phyloP scores from a whole-genome alignment of 2,888 invertebrate genomes.

The Cataglyphis livida region DNA sequence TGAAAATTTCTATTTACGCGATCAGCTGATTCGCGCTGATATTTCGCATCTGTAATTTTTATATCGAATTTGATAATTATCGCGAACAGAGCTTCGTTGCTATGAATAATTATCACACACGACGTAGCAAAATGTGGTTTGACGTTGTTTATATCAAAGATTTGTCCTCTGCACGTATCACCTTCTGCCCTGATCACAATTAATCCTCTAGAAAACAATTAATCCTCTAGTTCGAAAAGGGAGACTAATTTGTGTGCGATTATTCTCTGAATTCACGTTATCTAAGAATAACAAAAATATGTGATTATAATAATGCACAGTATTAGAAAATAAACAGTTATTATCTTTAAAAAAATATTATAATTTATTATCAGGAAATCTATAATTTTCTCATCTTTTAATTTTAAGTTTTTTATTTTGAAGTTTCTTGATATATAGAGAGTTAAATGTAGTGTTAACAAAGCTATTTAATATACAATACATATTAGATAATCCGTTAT shows the following conservation, averaged over 20 bases:
- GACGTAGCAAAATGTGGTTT: slow-evolving; percentile 14
- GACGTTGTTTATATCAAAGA: slow-evolving; percentile 13
- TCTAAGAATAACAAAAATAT: neutral
- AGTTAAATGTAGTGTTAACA: neutral
- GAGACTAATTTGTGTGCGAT: slow-evolving; percentile 27
- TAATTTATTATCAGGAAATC: neutral
- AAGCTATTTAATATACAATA: neutral
- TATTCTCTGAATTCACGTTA: slow-evolving; percentile 12
- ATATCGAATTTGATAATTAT: slow-evolving; percentile 57
- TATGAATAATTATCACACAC: slow-evolving; percentile 27
- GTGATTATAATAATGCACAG: neutral
- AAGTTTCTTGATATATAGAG: neutral
- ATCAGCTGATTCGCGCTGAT: neutral
- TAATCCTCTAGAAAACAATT: slow-evolving; percentile 25
- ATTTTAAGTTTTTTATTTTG: neutral
- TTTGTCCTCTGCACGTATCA: neutral
- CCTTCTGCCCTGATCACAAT: slow-evolving; percentile 6
- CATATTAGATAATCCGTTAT: neutral
- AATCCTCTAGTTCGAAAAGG: slow-evolving; percentile 15
- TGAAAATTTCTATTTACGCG: slow-evolving; percentile 28
- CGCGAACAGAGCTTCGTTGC: slow-evolving; percentile 31
- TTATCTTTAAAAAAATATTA: neutral
- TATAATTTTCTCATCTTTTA: neutral
- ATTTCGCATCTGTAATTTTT: slow-evolving; percentile 40
- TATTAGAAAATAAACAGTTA: neutral